phyloP scores from a whole-genome alignment of 2,888 invertebrate species.

The Cynaeus angustus region DNA sequence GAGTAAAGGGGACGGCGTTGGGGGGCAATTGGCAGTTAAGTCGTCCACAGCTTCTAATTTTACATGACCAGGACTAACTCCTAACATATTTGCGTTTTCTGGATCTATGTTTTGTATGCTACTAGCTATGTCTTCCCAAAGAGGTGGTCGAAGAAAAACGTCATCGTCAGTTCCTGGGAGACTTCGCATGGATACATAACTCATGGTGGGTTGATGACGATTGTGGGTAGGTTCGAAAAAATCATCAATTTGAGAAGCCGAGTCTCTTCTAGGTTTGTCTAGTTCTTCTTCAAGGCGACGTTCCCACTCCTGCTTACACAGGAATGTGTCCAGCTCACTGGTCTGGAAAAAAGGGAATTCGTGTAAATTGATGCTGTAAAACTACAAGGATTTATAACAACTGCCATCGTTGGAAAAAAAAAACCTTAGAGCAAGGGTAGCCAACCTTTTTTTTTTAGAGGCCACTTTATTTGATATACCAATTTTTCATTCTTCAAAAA shows the following conservation, averaged over 20 bases:
- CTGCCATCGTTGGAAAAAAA: too few species aligned
- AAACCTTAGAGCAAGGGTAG: too few species aligned
- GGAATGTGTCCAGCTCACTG: conserved; percentile 86
- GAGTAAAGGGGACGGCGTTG: conserved; percentile 83
- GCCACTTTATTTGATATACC: too few species aligned
- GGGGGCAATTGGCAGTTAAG: conserved; percentile 72
- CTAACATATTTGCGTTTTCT: conserved; percentile 91
- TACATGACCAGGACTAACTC: conserved; percentile 81
- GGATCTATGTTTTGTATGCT: conserved; percentile 93
- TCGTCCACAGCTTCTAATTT: conserved; percentile 86
- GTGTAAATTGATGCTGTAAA: too few species aligned
- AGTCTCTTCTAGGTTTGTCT: conserved; percentile 75
- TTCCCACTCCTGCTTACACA: conserved; percentile 85
- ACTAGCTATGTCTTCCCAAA: conserved; percentile 94
- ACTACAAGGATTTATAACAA: too few species aligned
- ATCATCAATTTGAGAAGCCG: conserved; percentile 79
- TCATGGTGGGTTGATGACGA: conserved; percentile 67
- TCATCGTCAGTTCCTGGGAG: conserved; percentile 82
- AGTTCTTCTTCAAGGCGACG: conserved; percentile 78
- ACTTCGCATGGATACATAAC: conserved; percentile 74
- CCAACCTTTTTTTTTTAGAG: too few species aligned
- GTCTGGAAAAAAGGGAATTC: conserved; percentile 74
- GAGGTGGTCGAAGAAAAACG: conserved; percentile 88
- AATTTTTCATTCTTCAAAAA: too few species aligned
- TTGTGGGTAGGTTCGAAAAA: conserved; percentile 76